These are phyloP conservation scores for Nephotettix cincticeps DNA, from an alignment of 1,140 invertebrate genomes.

Conservation along the genomic window DNA sequence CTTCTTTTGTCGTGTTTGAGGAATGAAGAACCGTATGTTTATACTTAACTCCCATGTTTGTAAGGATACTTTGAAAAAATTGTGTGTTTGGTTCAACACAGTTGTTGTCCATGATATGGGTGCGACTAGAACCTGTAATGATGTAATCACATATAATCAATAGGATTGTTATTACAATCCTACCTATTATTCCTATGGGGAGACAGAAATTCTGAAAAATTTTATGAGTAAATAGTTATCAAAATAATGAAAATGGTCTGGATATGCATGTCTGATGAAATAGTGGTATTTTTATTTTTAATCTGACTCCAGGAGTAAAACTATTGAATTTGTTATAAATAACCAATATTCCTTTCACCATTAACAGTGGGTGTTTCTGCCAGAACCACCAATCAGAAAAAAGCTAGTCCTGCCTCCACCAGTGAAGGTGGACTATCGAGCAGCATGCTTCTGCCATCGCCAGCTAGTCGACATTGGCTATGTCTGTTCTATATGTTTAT, in stretches of 20 bases:
- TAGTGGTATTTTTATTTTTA: neutral
- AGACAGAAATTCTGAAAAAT: neutral
- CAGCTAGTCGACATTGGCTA: conserved; percentile 94
- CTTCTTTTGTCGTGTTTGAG: too few species aligned
- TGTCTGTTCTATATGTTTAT: conserved; percentile 97
- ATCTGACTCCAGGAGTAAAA: neutral
- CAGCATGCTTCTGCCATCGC: conserved; percentile 98
- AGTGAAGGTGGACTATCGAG: conserved; percentile 91
- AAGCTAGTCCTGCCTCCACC: conserved; percentile 87
- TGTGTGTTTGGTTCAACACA: too few species aligned
- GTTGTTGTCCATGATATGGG: too few species aligned
- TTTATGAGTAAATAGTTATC: neutral
- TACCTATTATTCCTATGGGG: neutral
- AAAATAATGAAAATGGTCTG: neutral
- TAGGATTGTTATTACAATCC: neutral
- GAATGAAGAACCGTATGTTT: too few species aligned
- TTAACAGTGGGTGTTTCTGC: conserved; percentile 89
- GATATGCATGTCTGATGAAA: neutral
- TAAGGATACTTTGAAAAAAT: too few species aligned
- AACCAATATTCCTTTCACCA: too few species aligned
- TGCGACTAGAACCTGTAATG: too few species aligned
- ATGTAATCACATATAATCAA: neutral
- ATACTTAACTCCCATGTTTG: too few species aligned
- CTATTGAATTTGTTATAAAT: too few species aligned
- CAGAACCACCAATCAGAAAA: conserved; percentile 74